A percentile compares a stretch with the other conserved stretches of the same genome.
Conservation (phyloP, 1,140 invertebrate genomes). For the Venturia canescens region DNA sequence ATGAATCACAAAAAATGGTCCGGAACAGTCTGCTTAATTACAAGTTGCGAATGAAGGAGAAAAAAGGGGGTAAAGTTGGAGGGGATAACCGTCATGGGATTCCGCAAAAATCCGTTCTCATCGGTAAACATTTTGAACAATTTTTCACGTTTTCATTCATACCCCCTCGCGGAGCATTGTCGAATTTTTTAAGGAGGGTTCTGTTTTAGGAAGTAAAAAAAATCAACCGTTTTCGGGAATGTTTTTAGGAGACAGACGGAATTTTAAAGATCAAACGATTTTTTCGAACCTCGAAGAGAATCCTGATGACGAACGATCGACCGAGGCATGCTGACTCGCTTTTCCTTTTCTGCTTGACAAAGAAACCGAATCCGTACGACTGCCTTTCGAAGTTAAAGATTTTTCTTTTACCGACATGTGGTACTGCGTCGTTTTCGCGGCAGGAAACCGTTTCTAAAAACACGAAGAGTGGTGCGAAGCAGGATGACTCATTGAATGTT, state of each 20-base stretch:
- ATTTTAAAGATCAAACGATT: too few species aligned
- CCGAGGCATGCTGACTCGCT: constrained; percentile 46
- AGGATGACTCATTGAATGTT: not conserved
- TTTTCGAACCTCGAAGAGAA: constrained; percentile 52
- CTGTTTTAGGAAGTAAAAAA: too few species aligned
- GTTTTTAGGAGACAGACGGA: too few species aligned
- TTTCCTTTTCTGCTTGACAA: constrained; percentile 37
- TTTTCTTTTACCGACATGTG: constrained; percentile 37
- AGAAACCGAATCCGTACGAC: constrained; percentile 6
- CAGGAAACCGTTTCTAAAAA: constrained; percentile 47
- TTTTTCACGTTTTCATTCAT: too few species aligned
- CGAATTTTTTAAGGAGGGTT: too few species aligned
- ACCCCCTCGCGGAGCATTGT: too few species aligned
- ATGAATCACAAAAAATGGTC: too few species aligned
- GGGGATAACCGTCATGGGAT: too few species aligned
- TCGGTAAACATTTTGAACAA: too few species aligned
- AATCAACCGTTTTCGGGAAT: too few species aligned
- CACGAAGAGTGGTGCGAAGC: constrained; percentile 27
- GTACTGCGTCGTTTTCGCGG: constrained; percentile 51
- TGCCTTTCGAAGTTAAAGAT: constrained; percentile 9
- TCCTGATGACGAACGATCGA: constrained; percentile 53
- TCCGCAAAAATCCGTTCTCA: too few species aligned
- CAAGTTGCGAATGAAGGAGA: not conserved
- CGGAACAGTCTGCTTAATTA: not conserved
- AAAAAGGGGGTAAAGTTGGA: too few species aligned